These are phyloP conservation scores for Paralichthys olivaceus DNA, from an alignment of 2,113 vertebrate species.

Conservation along the genomic window DNA sequence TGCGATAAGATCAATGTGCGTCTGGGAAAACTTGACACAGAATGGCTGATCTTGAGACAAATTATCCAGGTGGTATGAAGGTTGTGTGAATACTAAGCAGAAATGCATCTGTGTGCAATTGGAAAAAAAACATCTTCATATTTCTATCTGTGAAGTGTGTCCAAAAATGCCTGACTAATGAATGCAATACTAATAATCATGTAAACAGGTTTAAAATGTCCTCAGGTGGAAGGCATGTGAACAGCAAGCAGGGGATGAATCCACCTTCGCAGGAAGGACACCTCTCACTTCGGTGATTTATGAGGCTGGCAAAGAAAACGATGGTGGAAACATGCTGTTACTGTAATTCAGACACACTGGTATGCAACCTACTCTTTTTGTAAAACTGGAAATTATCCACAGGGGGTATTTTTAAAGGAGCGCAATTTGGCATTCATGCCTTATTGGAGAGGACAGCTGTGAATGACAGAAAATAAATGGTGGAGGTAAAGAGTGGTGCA, in stretches of 20 bases:
- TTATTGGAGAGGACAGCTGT: constrained; percentile 43
- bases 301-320: constrained; percentile 56
- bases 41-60: constrained; percentile 34
- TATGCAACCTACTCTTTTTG: constrained; percentile 65
- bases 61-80: constrained; percentile 21
- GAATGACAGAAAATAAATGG: constrained; percentile 47
- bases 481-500: constrained; percentile 37
- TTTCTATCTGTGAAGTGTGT: constrained; percentile 16
- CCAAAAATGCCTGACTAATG: constrained; percentile 45
- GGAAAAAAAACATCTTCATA: neutral
- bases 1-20: no score
- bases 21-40: constrained; percentile 13
- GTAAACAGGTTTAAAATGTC: constrained; percentile 50
- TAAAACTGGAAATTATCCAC: constrained; percentile 66
- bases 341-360: constrained; percentile 63
- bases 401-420: constrained; percentile 44
- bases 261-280: constrained; percentile 45
- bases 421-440: constrained; percentile 47
- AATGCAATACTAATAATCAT: constrained; percentile 64
- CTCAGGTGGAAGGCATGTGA: constrained; percentile 57
- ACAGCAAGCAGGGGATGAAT: constrained; percentile 46
- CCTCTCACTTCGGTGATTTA: constrained; percentile 70
- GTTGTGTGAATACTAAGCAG: constrained; percentile 45
- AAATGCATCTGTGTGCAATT: neutral
- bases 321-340: constrained; percentile 60